Percentiles rank a stretch among this genome's conserved stretches.
These are phyloP conservation scores for Sciurus carolinensis DNA, from an alignment of 2,797 vertebrate genomes.

Conservation along the genomic window DNA sequence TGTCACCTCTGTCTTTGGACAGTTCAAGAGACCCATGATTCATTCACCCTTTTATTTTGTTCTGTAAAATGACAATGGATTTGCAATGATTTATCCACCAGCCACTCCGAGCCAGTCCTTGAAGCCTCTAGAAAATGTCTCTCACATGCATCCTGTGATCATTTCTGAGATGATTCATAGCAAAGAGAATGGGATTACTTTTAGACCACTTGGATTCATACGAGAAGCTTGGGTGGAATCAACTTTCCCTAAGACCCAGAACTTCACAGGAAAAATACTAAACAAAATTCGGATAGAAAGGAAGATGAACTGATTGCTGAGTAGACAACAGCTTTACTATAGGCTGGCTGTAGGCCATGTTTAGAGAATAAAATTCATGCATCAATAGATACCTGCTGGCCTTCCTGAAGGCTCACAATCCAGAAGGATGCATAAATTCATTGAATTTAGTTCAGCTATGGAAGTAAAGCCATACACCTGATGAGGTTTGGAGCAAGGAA, in stretches of 20 bases:
- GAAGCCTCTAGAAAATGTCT: neutral
- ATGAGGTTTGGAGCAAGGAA: neutral
- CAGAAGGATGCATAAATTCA: neutral
- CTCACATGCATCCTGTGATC: neutral
- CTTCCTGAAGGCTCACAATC: neutral
- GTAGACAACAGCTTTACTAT: neutral
- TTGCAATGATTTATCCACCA: neutral
- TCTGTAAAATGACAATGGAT: constrained; percentile 19
- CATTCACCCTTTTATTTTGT: neutral
- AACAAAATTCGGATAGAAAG: neutral
- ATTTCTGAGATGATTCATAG: neutral
- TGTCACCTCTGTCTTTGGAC: no score
- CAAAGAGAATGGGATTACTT: neutral
- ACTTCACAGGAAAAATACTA: neutral
- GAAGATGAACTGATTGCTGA: constrained; percentile 11
- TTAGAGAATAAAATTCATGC: constrained; percentile 39
- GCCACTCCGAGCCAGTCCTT: neutral
- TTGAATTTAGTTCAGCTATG: neutral
- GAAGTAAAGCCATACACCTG: neutral
- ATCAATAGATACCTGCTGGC: neutral
- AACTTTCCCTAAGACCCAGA: neutral
- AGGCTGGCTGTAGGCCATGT: neutral
- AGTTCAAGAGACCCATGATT: no score
- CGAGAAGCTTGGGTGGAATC: neutral
- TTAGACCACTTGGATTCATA: neutral